Evolutionary conservation across 2,888 invertebrate genomes (phyloP).

Genomic region (Caenorhabditis zanzibari): DNA sequence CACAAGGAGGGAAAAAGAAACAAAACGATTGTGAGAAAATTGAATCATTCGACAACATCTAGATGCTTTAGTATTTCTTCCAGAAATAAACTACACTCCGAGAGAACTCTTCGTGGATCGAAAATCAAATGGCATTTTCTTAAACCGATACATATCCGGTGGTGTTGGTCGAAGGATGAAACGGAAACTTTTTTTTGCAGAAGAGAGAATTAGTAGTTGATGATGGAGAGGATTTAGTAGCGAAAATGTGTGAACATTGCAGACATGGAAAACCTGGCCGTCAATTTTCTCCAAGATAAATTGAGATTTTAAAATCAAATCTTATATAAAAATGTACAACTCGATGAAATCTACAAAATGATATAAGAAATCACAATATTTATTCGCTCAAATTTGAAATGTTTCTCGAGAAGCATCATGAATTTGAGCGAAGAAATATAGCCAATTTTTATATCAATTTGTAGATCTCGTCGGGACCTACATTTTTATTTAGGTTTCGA

Average conservation of each 20-base stretch:
- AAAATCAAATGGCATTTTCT: conserved; percentile 7
- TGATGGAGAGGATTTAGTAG: conserved; percentile 25
- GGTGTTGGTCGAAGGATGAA: conserved; percentile 4
- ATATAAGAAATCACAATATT: too few species aligned
- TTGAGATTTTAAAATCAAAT: too few species aligned
- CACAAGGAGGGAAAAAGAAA: conserved; percentile 12
- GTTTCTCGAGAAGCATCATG: too few species aligned
- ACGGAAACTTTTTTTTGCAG: conserved; percentile 39
- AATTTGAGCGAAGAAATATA: too few species aligned
- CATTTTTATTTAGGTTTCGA: too few species aligned
- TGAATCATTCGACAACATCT: background rate
- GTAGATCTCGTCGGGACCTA: too few species aligned
- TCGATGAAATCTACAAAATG: too few species aligned
- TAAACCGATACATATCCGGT: conserved; percentile 28
- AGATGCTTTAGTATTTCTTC: background rate
- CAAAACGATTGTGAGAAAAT: conserved; percentile 20
- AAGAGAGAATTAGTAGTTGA: conserved; percentile 23
- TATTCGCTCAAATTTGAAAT: too few species aligned
- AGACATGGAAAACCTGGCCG: conserved; percentile 13
- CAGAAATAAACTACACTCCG: conserved; percentile 10
- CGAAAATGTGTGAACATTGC: conserved; percentile 39
- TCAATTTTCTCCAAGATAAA: too few species aligned
- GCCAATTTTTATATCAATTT: too few species aligned
- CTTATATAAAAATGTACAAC: too few species aligned
- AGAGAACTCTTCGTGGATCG: background rate